Conservation (phyloP, 2,888 invertebrate species). For the Ptychoptera contaminata region DNA sequence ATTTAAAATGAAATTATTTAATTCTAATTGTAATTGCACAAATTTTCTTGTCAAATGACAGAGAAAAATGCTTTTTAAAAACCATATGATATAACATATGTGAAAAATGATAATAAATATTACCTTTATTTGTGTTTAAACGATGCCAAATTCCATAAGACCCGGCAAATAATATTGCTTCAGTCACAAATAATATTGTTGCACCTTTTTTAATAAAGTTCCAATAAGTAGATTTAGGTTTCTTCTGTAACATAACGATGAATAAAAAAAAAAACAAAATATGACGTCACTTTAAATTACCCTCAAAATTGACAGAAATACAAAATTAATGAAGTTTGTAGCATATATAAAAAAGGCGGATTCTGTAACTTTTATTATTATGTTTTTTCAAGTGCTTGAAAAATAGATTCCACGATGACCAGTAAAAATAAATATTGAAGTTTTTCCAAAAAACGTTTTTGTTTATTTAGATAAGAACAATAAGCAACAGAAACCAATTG, state of each 20-base stretch:
- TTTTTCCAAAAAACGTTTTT: too few relatives aligned
- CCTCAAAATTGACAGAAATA: too few relatives aligned
- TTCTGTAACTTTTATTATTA: too few relatives aligned
- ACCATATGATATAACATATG: neutral
- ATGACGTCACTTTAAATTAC: neutral
- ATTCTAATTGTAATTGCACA: slow-evolving; percentile 1
- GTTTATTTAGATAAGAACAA: too few relatives aligned
- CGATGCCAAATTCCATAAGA: slow-evolving; percentile 49
- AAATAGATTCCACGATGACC: too few relatives aligned
- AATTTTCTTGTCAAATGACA: neutral
- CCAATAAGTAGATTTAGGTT: slow-evolving; percentile 38
- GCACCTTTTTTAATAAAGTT: slow-evolving; percentile 37
- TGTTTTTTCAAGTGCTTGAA: too few relatives aligned
- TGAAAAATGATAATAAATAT: slow-evolving; percentile 16
- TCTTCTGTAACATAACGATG: slow-evolving; percentile 46
- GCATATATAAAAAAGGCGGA: too few relatives aligned
- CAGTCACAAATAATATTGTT: slow-evolving; percentile 39
- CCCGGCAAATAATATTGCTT: slow-evolving; percentile 40
- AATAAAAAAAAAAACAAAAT: slow-evolving; percentile 9
- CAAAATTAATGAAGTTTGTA: too few relatives aligned
- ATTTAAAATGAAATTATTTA: slow-evolving; percentile 8
- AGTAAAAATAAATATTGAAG: too few relatives aligned
- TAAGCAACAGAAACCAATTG: too few relatives aligned
- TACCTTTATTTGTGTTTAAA: slow-evolving; percentile 56
- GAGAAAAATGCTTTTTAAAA: neutral